Conservation (phyloP, 92 coral and sea anemone genomes). For the Zoanthus sociatus region DNA sequence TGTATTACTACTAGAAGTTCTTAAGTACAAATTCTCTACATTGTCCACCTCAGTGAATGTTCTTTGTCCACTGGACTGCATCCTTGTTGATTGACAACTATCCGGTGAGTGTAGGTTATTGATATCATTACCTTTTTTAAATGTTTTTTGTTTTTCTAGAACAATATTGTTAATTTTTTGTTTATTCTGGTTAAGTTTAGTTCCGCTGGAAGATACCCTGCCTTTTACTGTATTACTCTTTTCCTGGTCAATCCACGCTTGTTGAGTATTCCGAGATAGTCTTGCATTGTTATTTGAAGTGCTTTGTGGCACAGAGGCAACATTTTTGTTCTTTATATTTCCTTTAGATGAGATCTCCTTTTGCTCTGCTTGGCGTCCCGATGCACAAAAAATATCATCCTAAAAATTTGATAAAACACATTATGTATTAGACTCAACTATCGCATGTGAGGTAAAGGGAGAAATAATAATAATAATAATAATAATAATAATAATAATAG, state of each 20-base stretch:
- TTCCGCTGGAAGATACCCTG: background rate
- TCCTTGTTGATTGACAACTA: conserved; percentile 28
- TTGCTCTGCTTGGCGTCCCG: background rate
- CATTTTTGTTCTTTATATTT: background rate
- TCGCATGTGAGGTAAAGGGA: too few species aligned
- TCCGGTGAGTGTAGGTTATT: conserved; percentile 14
- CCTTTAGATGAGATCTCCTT: background rate
- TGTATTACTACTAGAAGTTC: conserved; percentile 11
- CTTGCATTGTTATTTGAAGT: conserved; percentile 2
- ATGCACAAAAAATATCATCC: conserved; percentile 7
- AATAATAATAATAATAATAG: too few species aligned
- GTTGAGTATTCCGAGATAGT: conserved; percentile 9
- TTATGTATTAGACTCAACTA: too few species aligned
- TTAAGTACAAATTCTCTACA: conserved; percentile 62
- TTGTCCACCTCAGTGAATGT: conserved; percentile 76
- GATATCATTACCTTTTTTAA: background rate
- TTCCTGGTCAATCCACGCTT: conserved; percentile 13
- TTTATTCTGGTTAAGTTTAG: background rate
- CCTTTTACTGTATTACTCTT: background rate
- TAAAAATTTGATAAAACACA: background rate
- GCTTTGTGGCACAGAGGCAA: conserved; percentile 8
- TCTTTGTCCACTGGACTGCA: conserved; percentile 70
- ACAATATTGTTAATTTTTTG: conserved; percentile 40
- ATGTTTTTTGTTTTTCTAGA: conserved; percentile 37
- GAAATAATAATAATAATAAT: too few species aligned